A percentile compares a stretch with the other conserved stretches of the same genome.
Conservation (phyloP, 2,797 vertebrate species). For the Jordanella pulchra region DNA sequence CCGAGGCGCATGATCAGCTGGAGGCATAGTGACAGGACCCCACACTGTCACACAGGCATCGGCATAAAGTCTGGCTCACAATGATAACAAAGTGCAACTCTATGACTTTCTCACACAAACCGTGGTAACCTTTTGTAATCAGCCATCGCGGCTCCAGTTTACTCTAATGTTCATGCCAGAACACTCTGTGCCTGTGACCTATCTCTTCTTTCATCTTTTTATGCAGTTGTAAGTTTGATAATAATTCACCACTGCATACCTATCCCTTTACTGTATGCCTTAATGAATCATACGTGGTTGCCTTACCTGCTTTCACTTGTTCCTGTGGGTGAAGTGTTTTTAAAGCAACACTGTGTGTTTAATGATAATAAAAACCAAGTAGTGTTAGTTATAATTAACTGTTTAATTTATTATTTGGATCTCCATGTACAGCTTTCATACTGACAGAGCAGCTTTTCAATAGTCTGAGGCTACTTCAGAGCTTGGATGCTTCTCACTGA, state of each 20-base stretch:
- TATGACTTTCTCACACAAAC: not conserved
- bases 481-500: too few relatives aligned
- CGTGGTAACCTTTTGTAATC: slow-evolving; percentile 4
- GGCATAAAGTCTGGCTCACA: not conserved
- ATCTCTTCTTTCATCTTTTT: not conserved
- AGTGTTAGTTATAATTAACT: not conserved
- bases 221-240: not conserved
- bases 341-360: not conserved
- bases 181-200: not conserved
- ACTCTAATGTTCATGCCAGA: slow-evolving; percentile 2
- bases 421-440: too few relatives aligned
- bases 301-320: not conserved
- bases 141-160: not conserved
- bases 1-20: too few relatives aligned
- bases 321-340: not conserved
- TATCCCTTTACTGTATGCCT: rapidly evolving
- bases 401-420: not conserved
- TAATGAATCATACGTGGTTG: not conserved
- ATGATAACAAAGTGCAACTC: rapidly evolving
- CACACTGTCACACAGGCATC: not conserved
- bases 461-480: too few relatives aligned
- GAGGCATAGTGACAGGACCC: too few relatives aligned
- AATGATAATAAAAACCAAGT: not conserved
- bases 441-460: too few relatives aligned
- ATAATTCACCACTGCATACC: not conserved